phyloP scores from a whole-genome alignment of 1,140 invertebrate genomes.

The Heliconius nattereri region DNA sequence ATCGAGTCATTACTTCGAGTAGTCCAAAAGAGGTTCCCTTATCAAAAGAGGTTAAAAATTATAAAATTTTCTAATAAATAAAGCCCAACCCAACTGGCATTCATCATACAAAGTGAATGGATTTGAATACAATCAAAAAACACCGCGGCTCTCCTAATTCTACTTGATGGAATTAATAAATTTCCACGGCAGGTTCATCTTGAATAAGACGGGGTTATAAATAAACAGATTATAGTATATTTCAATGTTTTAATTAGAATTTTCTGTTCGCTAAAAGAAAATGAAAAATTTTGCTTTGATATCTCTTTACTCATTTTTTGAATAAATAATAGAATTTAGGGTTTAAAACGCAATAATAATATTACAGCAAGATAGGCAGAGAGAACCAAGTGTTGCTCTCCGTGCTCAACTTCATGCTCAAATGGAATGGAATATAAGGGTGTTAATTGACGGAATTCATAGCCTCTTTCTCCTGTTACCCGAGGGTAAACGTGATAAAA shows the following conservation, averaged over 20 bases:
- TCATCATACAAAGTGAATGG: slow-evolving; percentile 27
- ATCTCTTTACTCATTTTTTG: too few relatives aligned
- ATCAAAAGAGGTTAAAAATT: neutral
- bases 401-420: too few relatives aligned
- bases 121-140: slow-evolving; percentile 33
- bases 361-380: too few relatives aligned
- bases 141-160: neutral
- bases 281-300: too few relatives aligned
- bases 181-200: slow-evolving; percentile 28
- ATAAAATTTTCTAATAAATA: slow-evolving; percentile 29
- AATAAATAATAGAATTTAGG: too few relatives aligned
- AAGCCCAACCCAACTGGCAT: slow-evolving; percentile 27
- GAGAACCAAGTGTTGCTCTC: too few relatives aligned
- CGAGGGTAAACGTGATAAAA: too few relatives aligned
- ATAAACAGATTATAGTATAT: slow-evolving; percentile 3
- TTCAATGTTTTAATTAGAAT: neutral
- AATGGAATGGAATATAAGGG: too few relatives aligned
- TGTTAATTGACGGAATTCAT: too few relatives aligned
- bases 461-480: too few relatives aligned
- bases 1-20: neutral
- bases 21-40: neutral
- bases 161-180: slow-evolving; percentile 33
- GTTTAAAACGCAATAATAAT: too few relatives aligned
- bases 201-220: slow-evolving; percentile 22
- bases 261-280: neutral